Percentiles rank a stretch among this genome's conserved stretches.
These are phyloP conservation scores for Galaxea fascicularis DNA, from an alignment of 92 coral and sea anemone genomes.

Conservation along the genomic window DNA sequence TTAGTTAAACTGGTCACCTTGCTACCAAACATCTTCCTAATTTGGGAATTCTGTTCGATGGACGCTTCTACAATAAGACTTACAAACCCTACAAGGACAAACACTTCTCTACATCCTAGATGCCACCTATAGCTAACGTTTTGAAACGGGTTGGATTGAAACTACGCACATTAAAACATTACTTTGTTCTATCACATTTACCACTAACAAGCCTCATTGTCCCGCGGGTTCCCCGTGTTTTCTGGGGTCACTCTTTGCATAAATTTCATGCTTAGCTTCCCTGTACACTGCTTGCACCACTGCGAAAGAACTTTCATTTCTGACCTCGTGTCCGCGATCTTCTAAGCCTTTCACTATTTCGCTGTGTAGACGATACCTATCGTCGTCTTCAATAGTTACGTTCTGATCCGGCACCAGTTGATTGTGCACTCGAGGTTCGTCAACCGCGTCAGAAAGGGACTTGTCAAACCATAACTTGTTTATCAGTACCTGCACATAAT, in stretches of 20 bases:
- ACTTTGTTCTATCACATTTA: neutral
- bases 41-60: no score
- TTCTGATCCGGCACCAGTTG: slow-evolving; percentile 69
- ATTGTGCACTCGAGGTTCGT: slow-evolving; percentile 77
- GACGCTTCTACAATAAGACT: no score
- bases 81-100: no score
- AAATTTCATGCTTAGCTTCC: slow-evolving; percentile 48
- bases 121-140: no score
- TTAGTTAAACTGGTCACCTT: no score
- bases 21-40: no score
- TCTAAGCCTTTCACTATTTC: slow-evolving; percentile 55
- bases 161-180: no score
- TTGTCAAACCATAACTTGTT: slow-evolving; percentile 82
- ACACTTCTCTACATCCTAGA: no score
- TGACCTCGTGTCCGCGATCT: slow-evolving; percentile 65
- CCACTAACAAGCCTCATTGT: slow-evolving; percentile 8
- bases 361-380: slow-evolving; percentile 46
- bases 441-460: slow-evolving; percentile 60
- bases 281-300: slow-evolving; percentile 78
- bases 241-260: slow-evolving; percentile 82
- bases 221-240: slow-evolving; percentile 81
- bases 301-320: neutral
- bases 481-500: slow-evolving; percentile 69
- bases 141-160: no score
- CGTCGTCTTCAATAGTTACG: slow-evolving; percentile 25